Base-by-base conservation (phyloP, 1,140 invertebrate species). In the Phortica variegata region DNA sequence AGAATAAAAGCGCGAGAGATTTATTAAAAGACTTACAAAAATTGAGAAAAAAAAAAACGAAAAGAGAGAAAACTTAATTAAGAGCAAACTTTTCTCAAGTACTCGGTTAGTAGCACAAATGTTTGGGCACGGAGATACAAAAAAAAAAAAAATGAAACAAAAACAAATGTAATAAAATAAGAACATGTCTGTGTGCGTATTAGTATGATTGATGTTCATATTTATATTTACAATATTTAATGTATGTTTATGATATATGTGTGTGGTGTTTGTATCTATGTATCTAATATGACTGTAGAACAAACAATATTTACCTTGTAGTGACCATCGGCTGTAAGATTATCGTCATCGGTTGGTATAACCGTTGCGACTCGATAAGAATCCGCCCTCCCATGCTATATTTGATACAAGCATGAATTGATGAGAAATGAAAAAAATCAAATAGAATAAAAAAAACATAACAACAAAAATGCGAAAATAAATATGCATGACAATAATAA, bases 281-380 rank as follows among this genome's bases (percentile, higher is more conserved):
- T 21, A 46, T 29, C n/a, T 42, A 36, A 23, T 9, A 65, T 7
- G n/a, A n/a, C n/a, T n/a, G 38, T 54, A 40, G 44, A 36, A 34
- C 49, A 54, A 54, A 49, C 58, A 52, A 33, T 54, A 65, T 61
- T 77, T 85, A 92, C 91, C 90, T 93, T 94, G 76, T 86, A 87
- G 83, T 87, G 88, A 77, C 91, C 92, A 82, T 94, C 90, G 59
- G 90, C 88, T 56, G 91, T 93, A 83, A 87, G 89, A 84, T 93
- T 93, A 85, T 95, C 92, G 78, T 95, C 91, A 80, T 87, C 88
- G 78, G 90, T 83, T 77, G 86, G 82, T 58, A 89, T 86, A 79
- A 91, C 86, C 63, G 92, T 94, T 57, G 93, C 93, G 77, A 91
- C 88, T 77, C 92, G 87, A 83, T 95, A 95, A 68, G 92, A 95